Conservation (phyloP, 2,113 vertebrate species). For the Gambusia affinis region DNA sequence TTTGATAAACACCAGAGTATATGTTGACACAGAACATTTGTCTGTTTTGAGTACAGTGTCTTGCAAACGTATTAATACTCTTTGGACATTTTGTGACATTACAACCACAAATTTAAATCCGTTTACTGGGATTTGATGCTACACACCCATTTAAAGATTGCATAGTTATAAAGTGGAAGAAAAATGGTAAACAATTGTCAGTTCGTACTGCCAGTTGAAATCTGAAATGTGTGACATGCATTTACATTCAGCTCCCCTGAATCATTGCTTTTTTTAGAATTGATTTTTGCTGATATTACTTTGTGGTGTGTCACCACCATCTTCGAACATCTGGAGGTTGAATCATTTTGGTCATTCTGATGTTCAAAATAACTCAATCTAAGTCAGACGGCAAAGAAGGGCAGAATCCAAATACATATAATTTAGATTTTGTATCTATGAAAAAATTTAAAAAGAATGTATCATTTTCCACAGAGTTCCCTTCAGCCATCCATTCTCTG, state of each 20-base stretch:
- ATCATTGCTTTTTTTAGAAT: not conserved
- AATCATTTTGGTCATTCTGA: not conserved
- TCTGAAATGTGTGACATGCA: not conserved
- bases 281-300: not conserved
- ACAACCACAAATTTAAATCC: not conserved
- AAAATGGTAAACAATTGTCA: not conserved
- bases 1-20: conserved; percentile 18
- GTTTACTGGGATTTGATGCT: not conserved
- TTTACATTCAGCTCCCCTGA: not conserved
- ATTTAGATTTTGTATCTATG: no score
- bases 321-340: no score
- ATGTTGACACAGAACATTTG: not conserved
- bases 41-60: not conserved
- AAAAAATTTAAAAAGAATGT: no score
- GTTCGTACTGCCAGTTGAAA: not conserved
- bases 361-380: not conserved
- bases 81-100: not conserved
- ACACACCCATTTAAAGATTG: not conserved
- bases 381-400: no score
- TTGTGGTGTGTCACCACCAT: not conserved
- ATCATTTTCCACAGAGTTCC: no score
- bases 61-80: not conserved
- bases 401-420: no score
- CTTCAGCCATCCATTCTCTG: no score
- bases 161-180: not conserved